Conservation (phyloP, 2,113 vertebrate species). For the Chinchilla lanigera region DNA sequence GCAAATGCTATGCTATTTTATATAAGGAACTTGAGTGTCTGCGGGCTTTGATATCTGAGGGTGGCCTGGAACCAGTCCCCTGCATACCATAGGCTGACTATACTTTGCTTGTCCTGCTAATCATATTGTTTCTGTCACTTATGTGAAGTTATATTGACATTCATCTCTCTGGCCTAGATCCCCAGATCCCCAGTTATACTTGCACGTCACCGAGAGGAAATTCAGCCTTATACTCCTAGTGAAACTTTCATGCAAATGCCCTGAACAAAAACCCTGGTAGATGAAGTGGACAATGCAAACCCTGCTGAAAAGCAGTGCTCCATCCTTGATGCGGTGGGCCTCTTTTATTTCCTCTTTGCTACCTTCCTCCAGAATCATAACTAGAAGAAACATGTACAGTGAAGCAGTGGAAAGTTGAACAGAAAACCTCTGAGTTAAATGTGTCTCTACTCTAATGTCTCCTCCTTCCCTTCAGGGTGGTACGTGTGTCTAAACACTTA, state of each 20-base stretch:
- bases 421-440: neutral
- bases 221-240: neutral
- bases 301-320: neutral
- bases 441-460: neutral
- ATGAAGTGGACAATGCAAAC: fast-evolving
- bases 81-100: neutral
- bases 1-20: neutral
- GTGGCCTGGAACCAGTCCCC: neutral
- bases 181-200: neutral
- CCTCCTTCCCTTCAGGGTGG: slow-evolving; percentile 47
- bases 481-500: neutral
- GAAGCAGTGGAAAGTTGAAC: neutral
- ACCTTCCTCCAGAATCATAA: neutral
- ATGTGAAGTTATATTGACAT: neutral
- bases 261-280: neutral
- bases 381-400: neutral
- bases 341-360: neutral
- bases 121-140: neutral
- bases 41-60: neutral
- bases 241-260: too few species aligned
- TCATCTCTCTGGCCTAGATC: neutral
- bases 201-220: neutral
- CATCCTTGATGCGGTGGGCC: neutral
- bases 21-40: neutral
- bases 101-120: neutral